Conservation (phyloP, 2,113 vertebrate genomes). For the Heterotis niloticus region DNA sequence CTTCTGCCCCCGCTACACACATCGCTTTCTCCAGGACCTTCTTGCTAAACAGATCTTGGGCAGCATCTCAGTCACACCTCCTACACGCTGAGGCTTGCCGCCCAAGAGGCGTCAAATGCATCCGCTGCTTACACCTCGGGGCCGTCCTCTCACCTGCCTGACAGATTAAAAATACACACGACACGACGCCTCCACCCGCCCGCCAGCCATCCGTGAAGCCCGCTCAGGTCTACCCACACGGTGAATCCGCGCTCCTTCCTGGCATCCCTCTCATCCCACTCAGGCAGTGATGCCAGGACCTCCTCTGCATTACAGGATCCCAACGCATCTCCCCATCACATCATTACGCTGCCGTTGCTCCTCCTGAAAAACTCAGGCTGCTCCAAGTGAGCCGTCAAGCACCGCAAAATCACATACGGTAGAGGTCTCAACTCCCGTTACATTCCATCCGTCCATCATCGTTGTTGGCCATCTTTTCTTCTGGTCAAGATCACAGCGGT, state of each 20-base stretch:
- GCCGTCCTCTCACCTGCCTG: slow-evolving; percentile 20
- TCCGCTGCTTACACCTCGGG: neutral
- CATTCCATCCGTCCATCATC: too few species aligned
- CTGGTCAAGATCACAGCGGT: too few species aligned
- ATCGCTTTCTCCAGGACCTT: neutral
- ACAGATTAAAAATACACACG: slow-evolving; percentile 18
- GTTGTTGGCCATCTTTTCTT: too few species aligned
- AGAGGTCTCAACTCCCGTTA: too few species aligned
- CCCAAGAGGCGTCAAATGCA: neutral
- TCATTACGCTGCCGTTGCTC: too few species aligned
- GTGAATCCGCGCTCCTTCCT: slow-evolving; percentile 6
- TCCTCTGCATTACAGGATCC: neutral
- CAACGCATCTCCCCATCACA: too few species aligned
- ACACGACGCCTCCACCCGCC: neutral
- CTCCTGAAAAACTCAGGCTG: too few species aligned
- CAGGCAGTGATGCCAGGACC: neutral
- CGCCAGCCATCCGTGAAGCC: neutral
- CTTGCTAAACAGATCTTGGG: neutral
- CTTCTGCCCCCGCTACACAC: too few species aligned
- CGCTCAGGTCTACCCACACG: neutral
- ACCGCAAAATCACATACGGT: too few species aligned
- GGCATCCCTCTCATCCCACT: neutral
- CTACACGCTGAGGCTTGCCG: slow-evolving; percentile 4
- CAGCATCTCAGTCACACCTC: slow-evolving; percentile 2
- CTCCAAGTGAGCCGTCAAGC: too few species aligned